Evolutionary conservation across 2,113 vertebrate genomes (phyloP), one percentile per base, ranked within the genome.

Genomic region (Rhea americana): DNA sequence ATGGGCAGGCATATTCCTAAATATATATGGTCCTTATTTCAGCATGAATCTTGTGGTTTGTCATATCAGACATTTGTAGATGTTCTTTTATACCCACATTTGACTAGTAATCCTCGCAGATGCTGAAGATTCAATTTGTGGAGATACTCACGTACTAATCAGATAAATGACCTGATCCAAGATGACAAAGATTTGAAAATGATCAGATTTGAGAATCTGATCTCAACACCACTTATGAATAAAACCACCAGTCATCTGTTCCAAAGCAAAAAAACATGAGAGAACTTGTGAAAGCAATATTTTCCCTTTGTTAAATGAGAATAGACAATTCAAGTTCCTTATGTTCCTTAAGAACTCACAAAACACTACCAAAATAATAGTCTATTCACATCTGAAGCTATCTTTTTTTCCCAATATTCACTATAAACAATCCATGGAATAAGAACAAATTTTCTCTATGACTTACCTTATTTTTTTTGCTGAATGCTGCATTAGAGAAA

Each of bases 401-500:
- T 68, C 13, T 28, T 90, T 86, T 94, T 50, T 87, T 87, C 70
- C 70, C 59, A 72, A 66, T 28, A 91, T 63, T 14, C 59, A 87
- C 35, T 50, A 88, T 47, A 87, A 91, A 82, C 39, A 92, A 93
- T 20, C 80, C 94, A 95, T 91, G 93, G 94, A 96, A 56, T 50
- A 93, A 82, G 81, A 83, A 89, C 53, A 66, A 86, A 87, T 91
- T 95, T 95, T 89, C 74, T 95, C 77, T 3, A 0, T 82, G 55
- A 94, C 95, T 96, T 96, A 96, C 95, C 96, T 95, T 47, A 73
- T 71, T 39, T 90, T 89, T 87, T 93, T 61, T 95, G 67, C 81
- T 89, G 86, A 95, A 77, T 70, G 96, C 95, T 95, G 96, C 96
- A 74, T 96, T 96, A 95, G 75, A 96, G 83, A 96, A 95, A 96